These are phyloP conservation scores for Opisthograptis luteolata DNA, from an alignment of 2,888 invertebrate species.

Conservation along the genomic window DNA sequence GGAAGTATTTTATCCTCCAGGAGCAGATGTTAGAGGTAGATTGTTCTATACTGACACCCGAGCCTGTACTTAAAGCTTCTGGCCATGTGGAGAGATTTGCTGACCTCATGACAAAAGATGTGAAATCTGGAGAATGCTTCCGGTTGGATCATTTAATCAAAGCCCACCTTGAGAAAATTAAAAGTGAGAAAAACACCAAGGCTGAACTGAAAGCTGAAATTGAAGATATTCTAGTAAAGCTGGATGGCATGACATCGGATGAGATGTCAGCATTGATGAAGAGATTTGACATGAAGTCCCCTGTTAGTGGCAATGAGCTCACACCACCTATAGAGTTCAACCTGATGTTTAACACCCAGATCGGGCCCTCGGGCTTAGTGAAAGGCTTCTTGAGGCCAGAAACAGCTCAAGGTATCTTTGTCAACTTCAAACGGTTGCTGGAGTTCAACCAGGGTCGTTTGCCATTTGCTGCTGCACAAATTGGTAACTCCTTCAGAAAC, in stretches of 20 bases:
- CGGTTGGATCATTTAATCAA: conserved; percentile 99
- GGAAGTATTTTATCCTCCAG: conserved; percentile 97
- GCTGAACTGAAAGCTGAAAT: conserved; percentile 89
- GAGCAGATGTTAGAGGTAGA: conserved; percentile 99
- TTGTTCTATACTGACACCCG: conserved; percentile 98
- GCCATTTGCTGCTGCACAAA: conserved; percentile 99
- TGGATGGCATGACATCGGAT: conserved; percentile 96
- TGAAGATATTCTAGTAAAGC: conserved; percentile 90
- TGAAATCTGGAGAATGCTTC: conserved; percentile 98
- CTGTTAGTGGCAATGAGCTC: conserved; percentile 96
- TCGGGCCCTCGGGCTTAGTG: conserved; percentile 97
- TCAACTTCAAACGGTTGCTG: conserved; percentile 98
- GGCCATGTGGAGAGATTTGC: conserved; percentile 99
- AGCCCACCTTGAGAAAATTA: conserved; percentile 94
- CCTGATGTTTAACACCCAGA: conserved; percentile 99
- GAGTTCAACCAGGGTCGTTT: conserved; percentile 98
- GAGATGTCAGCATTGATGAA: conserved; percentile 94
- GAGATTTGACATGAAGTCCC: conserved; percentile 97
- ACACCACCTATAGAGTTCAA: conserved; percentile 99
- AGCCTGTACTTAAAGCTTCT: conserved; percentile 98
- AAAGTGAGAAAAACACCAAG: conserved; percentile 92
- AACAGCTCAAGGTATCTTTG: conserved; percentile 99
- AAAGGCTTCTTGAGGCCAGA: conserved; percentile 99
- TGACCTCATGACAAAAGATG: conserved; percentile 99
- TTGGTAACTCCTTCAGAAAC: conserved; percentile 99